Percentiles rank a stretch among this genome's conserved stretches.
Conservation (phyloP, 1,140 invertebrate species). For the Drosophila sp. region DNA sequence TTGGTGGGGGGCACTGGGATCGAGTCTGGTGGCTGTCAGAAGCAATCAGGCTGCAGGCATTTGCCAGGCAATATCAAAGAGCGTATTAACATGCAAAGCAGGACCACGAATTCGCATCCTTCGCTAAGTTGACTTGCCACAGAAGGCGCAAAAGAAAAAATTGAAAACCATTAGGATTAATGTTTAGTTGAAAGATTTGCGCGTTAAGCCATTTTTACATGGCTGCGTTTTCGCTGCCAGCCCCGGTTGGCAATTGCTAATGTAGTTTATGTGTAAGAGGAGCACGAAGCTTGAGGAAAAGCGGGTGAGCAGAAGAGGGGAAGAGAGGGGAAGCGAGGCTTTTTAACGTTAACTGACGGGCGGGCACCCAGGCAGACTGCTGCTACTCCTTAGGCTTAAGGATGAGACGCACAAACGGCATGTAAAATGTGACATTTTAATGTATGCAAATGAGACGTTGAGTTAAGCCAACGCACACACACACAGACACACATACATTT, state of each 20-base stretch:
- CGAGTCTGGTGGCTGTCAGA: slow-evolving; percentile 52
- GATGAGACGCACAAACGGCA: slow-evolving; percentile 76
- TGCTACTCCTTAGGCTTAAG: slow-evolving; percentile 60
- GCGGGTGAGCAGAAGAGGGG: neutral
- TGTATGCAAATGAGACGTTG: slow-evolving; percentile 81
- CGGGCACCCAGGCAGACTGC: slow-evolving; percentile 20
- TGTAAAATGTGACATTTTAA: slow-evolving; percentile 82
- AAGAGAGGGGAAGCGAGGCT: slow-evolving; percentile 23
- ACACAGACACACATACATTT: neutral
- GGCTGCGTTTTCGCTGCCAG: slow-evolving; percentile 58
- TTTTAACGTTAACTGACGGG: slow-evolving; percentile 76
- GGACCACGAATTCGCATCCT: slow-evolving; percentile 46
- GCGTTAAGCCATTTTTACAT: slow-evolving; percentile 80
- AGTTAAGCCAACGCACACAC: slow-evolving; percentile 70
- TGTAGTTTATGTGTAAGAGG: slow-evolving; percentile 76
- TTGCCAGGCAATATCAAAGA: slow-evolving; percentile 75
- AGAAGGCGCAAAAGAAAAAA: slow-evolving; percentile 66
- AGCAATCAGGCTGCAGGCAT: slow-evolving; percentile 78
- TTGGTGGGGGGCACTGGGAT: neutral
- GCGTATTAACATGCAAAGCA: slow-evolving; percentile 80
- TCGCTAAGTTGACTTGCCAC: slow-evolving; percentile 64
- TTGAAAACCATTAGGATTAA: slow-evolving; percentile 81
- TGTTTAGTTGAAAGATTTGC: slow-evolving; percentile 81
- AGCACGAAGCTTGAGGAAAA: neutral
- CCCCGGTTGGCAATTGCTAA: slow-evolving; percentile 69